A percentile compares a stretch with the other conserved stretches of the same genome.
Evolutionary conservation across 2,797 vertebrate species (phyloP).

Genomic region (Clarias platycephalus): DNA sequence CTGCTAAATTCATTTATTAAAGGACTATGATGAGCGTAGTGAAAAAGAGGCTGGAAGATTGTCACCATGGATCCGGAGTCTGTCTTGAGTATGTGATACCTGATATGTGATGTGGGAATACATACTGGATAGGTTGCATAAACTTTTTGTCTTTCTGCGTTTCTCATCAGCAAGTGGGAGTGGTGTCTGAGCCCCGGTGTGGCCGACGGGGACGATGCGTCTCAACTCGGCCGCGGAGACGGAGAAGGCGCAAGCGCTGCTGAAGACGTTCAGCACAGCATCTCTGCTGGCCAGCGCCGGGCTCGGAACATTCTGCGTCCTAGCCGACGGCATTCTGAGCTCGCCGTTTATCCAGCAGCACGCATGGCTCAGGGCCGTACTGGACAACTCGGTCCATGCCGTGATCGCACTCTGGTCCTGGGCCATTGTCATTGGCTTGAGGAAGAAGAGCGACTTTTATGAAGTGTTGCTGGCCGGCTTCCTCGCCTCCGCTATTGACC

Average conservation of each 20-base stretch:
- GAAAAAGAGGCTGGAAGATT: background rate
- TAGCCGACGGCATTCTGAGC: conserved; percentile 82
- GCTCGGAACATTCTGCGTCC: conserved; percentile 85
- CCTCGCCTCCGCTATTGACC: conserved; percentile 88
- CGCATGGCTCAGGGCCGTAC: conserved; percentile 84
- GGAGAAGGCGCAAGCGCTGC: conserved; percentile 86
- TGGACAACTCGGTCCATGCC: conserved; percentile 87
- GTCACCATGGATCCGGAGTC: background rate
- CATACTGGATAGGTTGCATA: background rate
- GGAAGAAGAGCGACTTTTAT: conserved; percentile 88
- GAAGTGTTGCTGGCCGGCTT: conserved; percentile 90
- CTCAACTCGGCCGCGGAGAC: conserved; percentile 86
- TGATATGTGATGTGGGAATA: background rate
- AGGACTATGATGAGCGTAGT: background rate
- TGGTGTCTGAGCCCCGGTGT: conserved; percentile 47
- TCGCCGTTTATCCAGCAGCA: conserved; percentile 82
- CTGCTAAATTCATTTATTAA: background rate
- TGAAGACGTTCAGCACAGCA: conserved; percentile 88
- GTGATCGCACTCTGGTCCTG: conserved; percentile 93
- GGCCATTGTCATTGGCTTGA: conserved; percentile 88
- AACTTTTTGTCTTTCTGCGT: background rate
- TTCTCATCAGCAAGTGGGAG: background rate
- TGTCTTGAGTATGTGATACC: too few relatives aligned
- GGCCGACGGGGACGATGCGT: conserved; percentile 66
- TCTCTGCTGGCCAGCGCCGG: conserved; percentile 86